Base-by-base conservation (phyloP, 1,140 invertebrate species). In the Rhopalosiphum padi region DNA sequence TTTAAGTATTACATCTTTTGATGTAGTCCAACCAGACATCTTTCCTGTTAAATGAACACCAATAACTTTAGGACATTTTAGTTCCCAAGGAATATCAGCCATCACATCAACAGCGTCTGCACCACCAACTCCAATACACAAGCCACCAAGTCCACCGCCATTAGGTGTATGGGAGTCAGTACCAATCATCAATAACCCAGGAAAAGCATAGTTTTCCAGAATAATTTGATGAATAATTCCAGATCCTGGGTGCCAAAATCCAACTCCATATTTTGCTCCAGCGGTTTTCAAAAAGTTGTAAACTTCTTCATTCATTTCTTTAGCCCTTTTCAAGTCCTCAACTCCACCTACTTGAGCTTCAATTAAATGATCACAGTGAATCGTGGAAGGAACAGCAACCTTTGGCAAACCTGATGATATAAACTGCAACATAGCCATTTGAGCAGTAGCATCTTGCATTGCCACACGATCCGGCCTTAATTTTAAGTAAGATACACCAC, bases 381-480 rank as follows among this genome's bases (percentile, higher is more conserved):
- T 99, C 41, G 41, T 41, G 41, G 41, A 41, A 41, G 41, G 41
- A 41, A 41, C 41, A 41, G 41, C 3, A 41, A 41, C 41, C 41
- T 41, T 41, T 41, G 41, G 41, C 41, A 41, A 41, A 41, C 41
- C 41, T 41, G 41, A 41, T 5, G 99, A 99, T 95, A 99, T 99
- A 95, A 99, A 99, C 96, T 99, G 99, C 94, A 99, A 96, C 98
- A 99, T 98, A 25, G 99, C 99, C 99, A 99, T 99, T 96, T 99
- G 98, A n/a, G 99, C 99, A 83, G 99, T 99, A n/a, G 99, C 99
- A 97, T 99, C 99, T 96, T 99, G 99, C 99, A 99, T 99, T 94
- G 99, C 99, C 91, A 99, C 99, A 94, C 99, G 96, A 95, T 99
- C 99, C 37, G 99, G 99, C 87, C 99, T 96, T 46, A 99, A 96